A percentile compares a stretch with the other conserved stretches of the same genome.
phyloP scores from a whole-genome alignment of 1,140 invertebrate species.

The Micrasema minimum region DNA sequence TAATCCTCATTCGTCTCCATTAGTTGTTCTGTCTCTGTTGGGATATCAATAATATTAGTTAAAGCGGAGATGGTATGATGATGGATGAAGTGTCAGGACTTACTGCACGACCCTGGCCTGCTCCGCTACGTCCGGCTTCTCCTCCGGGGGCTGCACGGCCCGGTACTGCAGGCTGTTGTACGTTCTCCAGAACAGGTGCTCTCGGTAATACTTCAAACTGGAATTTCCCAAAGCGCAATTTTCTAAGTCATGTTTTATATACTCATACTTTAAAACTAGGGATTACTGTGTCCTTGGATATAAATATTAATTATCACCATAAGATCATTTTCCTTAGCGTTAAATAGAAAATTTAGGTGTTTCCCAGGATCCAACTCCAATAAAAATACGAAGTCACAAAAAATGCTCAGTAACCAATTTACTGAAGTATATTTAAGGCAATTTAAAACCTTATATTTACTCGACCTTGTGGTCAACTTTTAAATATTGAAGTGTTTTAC shows the following conservation, averaged over 20 bases:
- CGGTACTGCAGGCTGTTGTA: conserved; percentile 76
- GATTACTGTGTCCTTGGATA: background rate
- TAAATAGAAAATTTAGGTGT: background rate
- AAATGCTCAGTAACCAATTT: too few relatives aligned
- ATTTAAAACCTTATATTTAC: too few relatives aligned
- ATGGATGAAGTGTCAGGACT: too few relatives aligned
- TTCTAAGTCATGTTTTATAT: background rate
- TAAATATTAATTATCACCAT: too few relatives aligned
- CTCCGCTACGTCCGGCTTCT: conserved; percentile 74
- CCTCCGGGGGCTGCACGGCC: conserved; percentile 77
- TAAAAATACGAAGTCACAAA: background rate
- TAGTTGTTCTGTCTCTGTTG: too few relatives aligned
- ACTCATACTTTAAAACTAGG: background rate
- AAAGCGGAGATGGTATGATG: too few relatives aligned
- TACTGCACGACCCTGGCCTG: conserved; percentile 79
- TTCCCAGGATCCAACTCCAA: background rate
- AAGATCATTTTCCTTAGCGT: too few relatives aligned
- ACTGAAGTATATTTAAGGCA: too few relatives aligned
- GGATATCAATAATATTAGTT: too few relatives aligned
- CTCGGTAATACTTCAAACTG: conserved; percentile 87
- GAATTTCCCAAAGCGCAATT: conserved; percentile 44
- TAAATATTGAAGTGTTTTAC: too few relatives aligned
- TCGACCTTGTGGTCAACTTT: too few relatives aligned
- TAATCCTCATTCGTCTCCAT: too few relatives aligned
- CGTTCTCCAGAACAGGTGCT: conserved; percentile 85